Evolutionary conservation across 2,888 invertebrate species (phyloP).

Genomic region (Drosophila fungiperda): DNA sequence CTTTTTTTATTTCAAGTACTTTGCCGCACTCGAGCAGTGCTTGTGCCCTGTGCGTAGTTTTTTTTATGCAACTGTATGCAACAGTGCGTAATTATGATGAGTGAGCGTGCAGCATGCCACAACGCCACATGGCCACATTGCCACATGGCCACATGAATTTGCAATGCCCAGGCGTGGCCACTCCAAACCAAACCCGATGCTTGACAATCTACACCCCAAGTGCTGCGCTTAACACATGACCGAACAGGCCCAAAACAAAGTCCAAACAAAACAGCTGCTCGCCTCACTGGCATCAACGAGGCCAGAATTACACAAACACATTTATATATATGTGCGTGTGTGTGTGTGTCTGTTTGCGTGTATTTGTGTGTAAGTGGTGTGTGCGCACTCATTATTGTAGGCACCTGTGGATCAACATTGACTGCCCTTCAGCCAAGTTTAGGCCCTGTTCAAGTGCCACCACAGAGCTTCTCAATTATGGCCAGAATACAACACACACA

Average conservation of each 20-base stretch:
- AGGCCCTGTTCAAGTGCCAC: constrained; percentile 61
- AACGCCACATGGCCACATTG: constrained; percentile 19
- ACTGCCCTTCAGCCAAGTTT: constrained; percentile 65
- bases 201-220: constrained; percentile 61
- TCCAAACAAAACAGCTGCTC: constrained; percentile 44
- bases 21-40: constrained; percentile 44
- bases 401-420: constrained; percentile 74
- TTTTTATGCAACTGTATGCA: constrained; percentile 51
- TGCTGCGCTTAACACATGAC: constrained; percentile 54
- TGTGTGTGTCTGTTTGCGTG: constrained; percentile 8
- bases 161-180: constrained; percentile 61
- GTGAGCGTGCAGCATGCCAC: constrained; percentile 54
- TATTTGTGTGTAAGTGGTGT: constrained; percentile 16
- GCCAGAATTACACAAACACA: constrained; percentile 22
- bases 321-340: neutral
- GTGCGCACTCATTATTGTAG: constrained; percentile 45
- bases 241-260: constrained; percentile 35
- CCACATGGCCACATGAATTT: constrained; percentile 59
- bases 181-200: constrained; percentile 65
- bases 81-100: constrained; percentile 78
- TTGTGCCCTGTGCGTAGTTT: constrained; percentile 35
- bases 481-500: constrained; percentile 29
- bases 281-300: constrained; percentile 30
- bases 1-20: constrained; percentile 64
- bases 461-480: constrained; percentile 16